These are phyloP conservation scores for Conistra vaccinii DNA, from an alignment of 2,888 invertebrate genomes.

Conservation along the genomic window DNA sequence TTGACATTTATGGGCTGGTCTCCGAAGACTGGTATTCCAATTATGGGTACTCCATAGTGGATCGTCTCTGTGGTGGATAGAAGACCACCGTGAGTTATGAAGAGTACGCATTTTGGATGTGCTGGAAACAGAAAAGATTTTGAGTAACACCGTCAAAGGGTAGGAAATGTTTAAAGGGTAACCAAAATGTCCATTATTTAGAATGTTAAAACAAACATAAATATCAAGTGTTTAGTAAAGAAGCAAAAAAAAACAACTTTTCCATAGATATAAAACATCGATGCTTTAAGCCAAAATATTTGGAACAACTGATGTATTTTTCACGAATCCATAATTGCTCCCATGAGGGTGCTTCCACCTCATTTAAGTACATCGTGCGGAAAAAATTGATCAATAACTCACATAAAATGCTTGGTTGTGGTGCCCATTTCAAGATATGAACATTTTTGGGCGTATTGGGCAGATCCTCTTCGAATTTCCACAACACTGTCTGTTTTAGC, in stretches of 20 bases:
- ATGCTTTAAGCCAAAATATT: slow-evolving; percentile 16
- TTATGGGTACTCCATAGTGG: slow-evolving; percentile 78
- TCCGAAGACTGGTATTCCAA: slow-evolving; percentile 80
- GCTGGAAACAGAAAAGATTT: slow-evolving; percentile 69
- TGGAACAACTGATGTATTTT: slow-evolving; percentile 19
- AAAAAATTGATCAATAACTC: slow-evolving; percentile 41
- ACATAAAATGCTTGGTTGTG: slow-evolving; percentile 75
- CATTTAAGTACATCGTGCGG: not conserved
- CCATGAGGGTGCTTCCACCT: slow-evolving; percentile 30
- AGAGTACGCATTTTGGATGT: slow-evolving; percentile 80
- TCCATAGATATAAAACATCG: not conserved
- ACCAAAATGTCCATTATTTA: not conserved
- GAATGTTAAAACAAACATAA: not conserved
- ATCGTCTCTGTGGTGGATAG: slow-evolving; percentile 80
- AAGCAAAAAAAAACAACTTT: not conserved
- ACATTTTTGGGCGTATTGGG: slow-evolving; percentile 80
- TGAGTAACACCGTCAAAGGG: not conserved
- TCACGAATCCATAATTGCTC: slow-evolving; percentile 25
- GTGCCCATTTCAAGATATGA: slow-evolving; percentile 82
- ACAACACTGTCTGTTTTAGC: slow-evolving; percentile 84
- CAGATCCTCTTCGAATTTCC: slow-evolving; percentile 84
- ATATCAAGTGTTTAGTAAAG: not conserved
- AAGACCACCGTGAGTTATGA: slow-evolving; percentile 84
- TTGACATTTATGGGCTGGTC: slow-evolving; percentile 80
- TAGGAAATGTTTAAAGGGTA: not conserved